Percentiles rank a stretch among this genome's conserved stretches.
Evolutionary conservation across 2,888 invertebrate genomes (phyloP).

Genomic region (Parasteatoda lunata): DNA sequence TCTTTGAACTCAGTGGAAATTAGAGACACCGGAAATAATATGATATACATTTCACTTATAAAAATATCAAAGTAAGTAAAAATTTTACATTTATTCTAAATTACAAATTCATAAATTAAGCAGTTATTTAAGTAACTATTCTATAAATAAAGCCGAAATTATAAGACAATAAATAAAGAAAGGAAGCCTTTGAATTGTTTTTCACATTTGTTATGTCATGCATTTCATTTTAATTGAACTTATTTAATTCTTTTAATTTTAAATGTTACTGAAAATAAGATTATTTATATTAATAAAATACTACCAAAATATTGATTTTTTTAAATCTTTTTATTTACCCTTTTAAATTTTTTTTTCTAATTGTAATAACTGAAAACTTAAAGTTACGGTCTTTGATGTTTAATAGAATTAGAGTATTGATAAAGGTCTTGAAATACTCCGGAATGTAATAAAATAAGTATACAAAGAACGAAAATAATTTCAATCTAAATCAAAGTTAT

Average conservation of each 20-base stretch:
- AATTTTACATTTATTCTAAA: conserved; percentile 40
- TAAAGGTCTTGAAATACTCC: conserved; percentile 36
- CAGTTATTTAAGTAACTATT: conserved; percentile 25
- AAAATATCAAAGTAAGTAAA: conserved; percentile 36
- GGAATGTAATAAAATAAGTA: conserved; percentile 32
- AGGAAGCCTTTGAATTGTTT: conserved; percentile 26
- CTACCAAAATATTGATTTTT: conserved; percentile 15
- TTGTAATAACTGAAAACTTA: neutral
- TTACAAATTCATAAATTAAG: conserved; percentile 27
- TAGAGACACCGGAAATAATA: conserved; percentile 11
- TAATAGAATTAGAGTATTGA: neutral
- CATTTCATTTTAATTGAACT: conserved; percentile 1
- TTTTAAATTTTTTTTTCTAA: conserved; percentile 11
- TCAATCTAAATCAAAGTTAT: too few relatives aligned
- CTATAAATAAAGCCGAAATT: conserved; percentile 39
- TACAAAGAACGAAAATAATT: neutral
- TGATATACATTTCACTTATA: conserved; percentile 23
- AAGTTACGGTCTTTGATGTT: too few relatives aligned
- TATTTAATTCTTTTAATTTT: neutral
- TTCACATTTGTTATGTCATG: conserved; percentile 64
- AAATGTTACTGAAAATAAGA: conserved; percentile 10
- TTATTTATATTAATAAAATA: conserved; percentile 27
- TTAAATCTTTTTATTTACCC: neutral
- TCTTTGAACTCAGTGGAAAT: conserved; percentile 29
- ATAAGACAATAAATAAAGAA: conserved; percentile 29